phyloP scores from a whole-genome alignment of 2,888 invertebrate species.

The Gonocerus acuteangulatus region DNA sequence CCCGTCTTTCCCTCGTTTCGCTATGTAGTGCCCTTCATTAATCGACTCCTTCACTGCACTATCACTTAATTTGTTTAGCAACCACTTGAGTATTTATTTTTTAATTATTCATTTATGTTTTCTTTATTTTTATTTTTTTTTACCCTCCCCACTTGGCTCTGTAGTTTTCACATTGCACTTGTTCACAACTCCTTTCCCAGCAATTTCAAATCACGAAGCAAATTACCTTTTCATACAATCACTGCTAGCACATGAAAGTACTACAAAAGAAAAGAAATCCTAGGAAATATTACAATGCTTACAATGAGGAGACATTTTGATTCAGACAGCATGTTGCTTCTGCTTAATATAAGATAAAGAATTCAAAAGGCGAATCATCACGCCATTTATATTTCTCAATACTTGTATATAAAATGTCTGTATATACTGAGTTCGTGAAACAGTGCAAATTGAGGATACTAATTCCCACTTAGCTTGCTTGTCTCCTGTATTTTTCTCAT shows the following conservation, averaged over 20 bases:
- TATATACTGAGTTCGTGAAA: conserved; percentile 16
- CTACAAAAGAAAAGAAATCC: neutral
- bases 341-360: conserved; percentile 4
- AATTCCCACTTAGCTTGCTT: conserved; percentile 33
- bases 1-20: conserved; percentile 4
- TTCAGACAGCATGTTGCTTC: conserved; percentile 15
- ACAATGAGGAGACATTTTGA: neutral
- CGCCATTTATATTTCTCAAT: no score
- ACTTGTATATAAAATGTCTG: neutral
- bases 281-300: neutral
- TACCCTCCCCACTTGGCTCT: conserved; percentile 3
- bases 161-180: conserved; percentile 20
- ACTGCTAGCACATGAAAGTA: conserved; percentile 8
- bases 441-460: conserved; percentile 7
- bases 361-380: no score
- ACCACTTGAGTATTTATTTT: no score
- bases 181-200: conserved; percentile 19
- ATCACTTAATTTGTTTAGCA: neutral
- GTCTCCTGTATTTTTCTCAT: conserved; percentile 33
- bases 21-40: conserved; percentile 10
- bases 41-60: neutral
- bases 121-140: neutral
- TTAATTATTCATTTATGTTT: neutral
- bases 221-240: conserved; percentile 6
- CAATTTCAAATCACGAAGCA: conserved; percentile 3